Evolutionary conservation across 2,113 vertebrate species (phyloP).

Genomic region (Nyctereutes procyonoides): DNA sequence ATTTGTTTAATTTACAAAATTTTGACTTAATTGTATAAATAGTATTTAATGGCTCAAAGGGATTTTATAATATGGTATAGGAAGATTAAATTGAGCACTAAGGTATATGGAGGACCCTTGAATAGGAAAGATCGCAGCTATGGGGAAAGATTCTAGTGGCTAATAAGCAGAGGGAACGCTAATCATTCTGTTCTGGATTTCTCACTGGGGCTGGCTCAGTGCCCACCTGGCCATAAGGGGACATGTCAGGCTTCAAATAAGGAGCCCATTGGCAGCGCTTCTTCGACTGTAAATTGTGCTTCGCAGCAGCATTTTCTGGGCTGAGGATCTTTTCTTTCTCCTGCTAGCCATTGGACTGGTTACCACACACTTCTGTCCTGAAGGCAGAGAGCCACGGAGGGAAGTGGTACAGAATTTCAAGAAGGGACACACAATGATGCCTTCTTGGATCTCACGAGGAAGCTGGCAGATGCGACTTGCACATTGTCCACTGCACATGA

Average conservation of each 20-base stretch:
- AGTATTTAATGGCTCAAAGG: not conserved
- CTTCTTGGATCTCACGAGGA: not conserved
- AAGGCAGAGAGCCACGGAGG: not conserved
- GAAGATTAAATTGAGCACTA: not conserved
- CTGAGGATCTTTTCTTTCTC: not conserved
- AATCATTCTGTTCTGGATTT: not conserved
- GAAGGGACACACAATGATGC: not conserved
- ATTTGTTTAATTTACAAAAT: not conserved
- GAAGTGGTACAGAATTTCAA: not conserved
- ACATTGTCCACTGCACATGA: rapidly evolving
- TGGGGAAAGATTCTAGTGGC: not conserved
- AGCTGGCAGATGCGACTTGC: not conserved
- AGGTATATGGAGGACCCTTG: not conserved
- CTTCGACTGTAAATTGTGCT: not conserved
- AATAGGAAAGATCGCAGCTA: not conserved
- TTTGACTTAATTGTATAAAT: not conserved
- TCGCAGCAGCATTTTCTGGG: not conserved
- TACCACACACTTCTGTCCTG: not conserved
- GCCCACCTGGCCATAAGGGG: not conserved
- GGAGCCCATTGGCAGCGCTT: not conserved
- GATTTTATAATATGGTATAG: not conserved
- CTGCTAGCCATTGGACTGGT: not conserved
- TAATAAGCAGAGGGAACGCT: not conserved
- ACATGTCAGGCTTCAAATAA: not conserved
- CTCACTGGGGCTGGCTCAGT: not conserved